These are phyloP conservation scores for Pluvialis apricaria DNA, from an alignment of 2,113 vertebrate species.

Conservation along the genomic window DNA sequence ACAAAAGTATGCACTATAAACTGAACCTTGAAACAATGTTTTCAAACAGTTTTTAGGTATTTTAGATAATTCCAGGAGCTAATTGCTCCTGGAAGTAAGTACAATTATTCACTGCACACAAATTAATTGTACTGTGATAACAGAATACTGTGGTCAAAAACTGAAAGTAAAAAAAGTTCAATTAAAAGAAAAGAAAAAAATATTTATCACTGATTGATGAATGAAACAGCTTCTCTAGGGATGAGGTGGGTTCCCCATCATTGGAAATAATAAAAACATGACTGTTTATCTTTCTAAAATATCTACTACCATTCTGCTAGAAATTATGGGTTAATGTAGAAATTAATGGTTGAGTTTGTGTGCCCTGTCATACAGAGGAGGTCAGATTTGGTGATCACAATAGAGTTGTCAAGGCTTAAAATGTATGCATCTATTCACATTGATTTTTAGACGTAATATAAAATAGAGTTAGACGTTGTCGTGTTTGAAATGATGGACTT, in stretches of 20 bases:
- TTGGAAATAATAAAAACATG: not conserved
- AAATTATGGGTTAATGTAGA: not conserved
- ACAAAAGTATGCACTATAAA: not conserved
- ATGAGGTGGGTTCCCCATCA: not conserved
- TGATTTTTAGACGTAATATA: not conserved
- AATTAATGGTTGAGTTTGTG: not conserved
- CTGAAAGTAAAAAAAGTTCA: not conserved
- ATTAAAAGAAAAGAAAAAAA: not conserved
- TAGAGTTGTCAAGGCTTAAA: not conserved
- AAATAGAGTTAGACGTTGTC: not conserved
- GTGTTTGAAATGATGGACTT: not conserved
- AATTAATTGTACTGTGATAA: not conserved
- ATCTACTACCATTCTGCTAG: not conserved
- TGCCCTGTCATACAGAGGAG: not conserved
- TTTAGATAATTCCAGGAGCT: not conserved
- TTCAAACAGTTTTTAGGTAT: not conserved
- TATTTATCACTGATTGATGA: not conserved
- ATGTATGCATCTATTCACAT: not conserved
- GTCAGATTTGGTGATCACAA: not conserved
- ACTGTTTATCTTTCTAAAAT: not conserved
- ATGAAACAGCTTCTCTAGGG: not conserved
- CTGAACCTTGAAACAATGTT: not conserved
- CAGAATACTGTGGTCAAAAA: not conserved
- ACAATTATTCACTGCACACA: not conserved
- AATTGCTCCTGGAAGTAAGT: not conserved